Percentiles rank a stretch among this genome's conserved stretches.
phyloP scores from a whole-genome alignment of 2,797 vertebrate genomes.

The Tamandua tetradactyla region DNA sequence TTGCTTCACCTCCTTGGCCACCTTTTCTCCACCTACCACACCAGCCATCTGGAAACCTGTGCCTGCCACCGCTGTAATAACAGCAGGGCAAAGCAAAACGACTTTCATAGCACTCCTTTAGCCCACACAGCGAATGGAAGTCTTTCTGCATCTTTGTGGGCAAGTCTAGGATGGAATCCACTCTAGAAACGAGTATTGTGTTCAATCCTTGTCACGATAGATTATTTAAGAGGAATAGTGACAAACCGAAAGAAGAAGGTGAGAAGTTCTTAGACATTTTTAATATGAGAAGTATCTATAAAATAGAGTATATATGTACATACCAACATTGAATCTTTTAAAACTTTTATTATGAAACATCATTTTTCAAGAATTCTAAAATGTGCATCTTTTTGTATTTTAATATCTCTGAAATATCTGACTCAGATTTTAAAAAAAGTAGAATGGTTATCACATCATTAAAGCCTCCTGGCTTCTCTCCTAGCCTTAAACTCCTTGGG shows the following conservation, averaged over 20 bases:
- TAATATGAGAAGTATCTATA: not conserved
- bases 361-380: not conserved
- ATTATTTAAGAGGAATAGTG: not conserved
- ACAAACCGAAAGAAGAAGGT: not conserved
- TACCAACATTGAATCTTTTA: not conserved
- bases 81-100: not conserved
- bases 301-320: not conserved
- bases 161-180: not conserved
- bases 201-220: not conserved
- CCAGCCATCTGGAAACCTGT: not conserved
- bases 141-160: not conserved
- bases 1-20: not conserved
- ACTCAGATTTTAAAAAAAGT: not conserved
- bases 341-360: not conserved
- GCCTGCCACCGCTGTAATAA: not conserved
- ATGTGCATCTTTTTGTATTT: not conserved
- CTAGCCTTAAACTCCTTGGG: not conserved
- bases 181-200: not conserved
- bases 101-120: not conserved
- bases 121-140: not conserved
- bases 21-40: not conserved
- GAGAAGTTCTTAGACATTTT: not conserved
- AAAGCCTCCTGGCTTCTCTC: not conserved
- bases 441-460: not conserved
- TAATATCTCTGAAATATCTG: not conserved